Evolutionary conservation across 2,797 vertebrate genomes (phyloP), one percentile per base, ranked within the genome.

Genomic region (Acrocephalus scirpaceus): DNA sequence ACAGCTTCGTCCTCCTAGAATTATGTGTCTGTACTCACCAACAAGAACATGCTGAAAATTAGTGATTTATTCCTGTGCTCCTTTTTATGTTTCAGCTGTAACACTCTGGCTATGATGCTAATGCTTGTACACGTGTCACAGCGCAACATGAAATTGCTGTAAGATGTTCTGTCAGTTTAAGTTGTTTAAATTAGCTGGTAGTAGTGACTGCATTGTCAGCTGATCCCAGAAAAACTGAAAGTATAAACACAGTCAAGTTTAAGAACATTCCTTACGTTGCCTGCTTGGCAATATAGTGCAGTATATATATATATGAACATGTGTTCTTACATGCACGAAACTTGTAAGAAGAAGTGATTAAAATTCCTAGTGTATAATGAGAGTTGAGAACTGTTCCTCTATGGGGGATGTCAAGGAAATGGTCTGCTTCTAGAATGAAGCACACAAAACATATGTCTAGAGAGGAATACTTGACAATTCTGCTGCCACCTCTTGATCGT

Each of bases 401-500:
- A 4, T 81, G 81, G 67, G n/a, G 27, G n/a, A 56, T 79, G 61
- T 60, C 69, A 79, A 71, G 67, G 77, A 86, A 92, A 88, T 74
- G 44, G 66, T 72, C 27, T 79, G 42, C 74, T 86, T 91, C 71
- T 50, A 54, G 88, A 93, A 57, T 34, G 45, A 94, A 85, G 77
- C 42, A 90, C 81, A 50, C 38, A 76, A 74, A 53, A 50, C 36
- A 6, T 48, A 3, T 29, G 3, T 21, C 22, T 60, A 14, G 54
- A 47, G 54, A 48, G 57, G 22, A 88, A 48, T 66, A 81, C 16
- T 65, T 76, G 94, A 42, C 95, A 94, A 79, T 95, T 82, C 77
- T 94, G 86, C 94, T 97, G 96, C 95, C 96, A 95, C 88, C 95
- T 96, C 88, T 96, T 80, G 95, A 78, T 86, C 3, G 0, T 44